Evolutionary conservation across 2,888 invertebrate species (phyloP), one percentile per base, ranked within the genome.

Genomic region (Seira musarum): DNA sequence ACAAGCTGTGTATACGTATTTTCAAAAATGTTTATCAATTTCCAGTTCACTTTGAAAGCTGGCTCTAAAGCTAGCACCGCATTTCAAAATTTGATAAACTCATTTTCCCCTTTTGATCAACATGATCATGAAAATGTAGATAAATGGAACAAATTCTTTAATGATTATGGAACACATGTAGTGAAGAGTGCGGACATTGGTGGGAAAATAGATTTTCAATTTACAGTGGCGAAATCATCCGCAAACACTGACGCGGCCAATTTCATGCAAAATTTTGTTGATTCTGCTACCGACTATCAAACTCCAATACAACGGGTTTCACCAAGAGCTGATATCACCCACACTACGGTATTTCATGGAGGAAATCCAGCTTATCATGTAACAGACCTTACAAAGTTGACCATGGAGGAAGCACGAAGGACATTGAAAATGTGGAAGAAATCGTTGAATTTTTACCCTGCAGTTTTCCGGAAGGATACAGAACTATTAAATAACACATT

Each of bases 341-440:
- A 81, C 25, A 24, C 63, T 0, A 17, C 82, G 5, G 67, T 15
- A 22, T 83, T 83, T 25, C 6, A 10, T 1, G 83, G 83, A 13
- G 83, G 83, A 0, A 63, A 79, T 60, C 30, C 40, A 10, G 24
- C 40, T 1, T 80, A 65, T 46, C 77, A 83, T 57, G 49, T 73
- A 19, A 65, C 57, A 1, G 77, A 82, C 61, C 40, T 83, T 35
- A 66, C 77, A 53, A 66, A 65, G 46, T 57, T 77, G 70, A 64
- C 17, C 19, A 13, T 81, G 6, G 76, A 78, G 3, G 30, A 66
- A 2, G 83, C 81, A 1, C 24, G 35, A 3, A 35, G 61, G 6
- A 10, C 72, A 0, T 24, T 83, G 22, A 22, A 46, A 21, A 69
- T 82, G 2, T 83, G 83, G 83, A 76, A 80, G 60, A 68, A 82